Base-by-base conservation (phyloP, 2,797 vertebrate genomes). In the Meda fulgida region DNA sequence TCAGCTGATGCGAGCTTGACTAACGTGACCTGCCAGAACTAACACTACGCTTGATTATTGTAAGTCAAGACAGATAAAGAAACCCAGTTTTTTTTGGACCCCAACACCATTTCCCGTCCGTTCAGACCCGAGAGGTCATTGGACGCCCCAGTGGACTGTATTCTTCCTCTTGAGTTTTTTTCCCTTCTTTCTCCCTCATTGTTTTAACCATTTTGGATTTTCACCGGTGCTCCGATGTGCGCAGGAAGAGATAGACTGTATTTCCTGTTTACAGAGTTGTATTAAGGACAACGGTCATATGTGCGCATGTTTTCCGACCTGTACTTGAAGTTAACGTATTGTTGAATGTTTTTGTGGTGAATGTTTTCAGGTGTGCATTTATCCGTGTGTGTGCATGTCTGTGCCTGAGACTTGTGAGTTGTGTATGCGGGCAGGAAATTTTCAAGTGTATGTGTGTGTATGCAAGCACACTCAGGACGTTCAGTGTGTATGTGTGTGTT, bases 231-330 rank as follows among this genome's bases (percentile, higher is more conserved):
- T 63, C 69, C 65, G 36, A 83, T 53, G 69, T 82, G 80, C 81
- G 87, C 88, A 89, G 88, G 88, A 90, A 91, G 91, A 88, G 87
- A 90, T 89, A 86, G 77, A 80, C 77, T 89, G 48, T 78, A 82
- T 83, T 90, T 92, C 89, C 89, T 90, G 85, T 90, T 90, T 88
- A 89, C 86, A 83, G 77, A 26, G 10, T 7, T 5, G 1, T 11
- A 29, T 88, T 55, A 36, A 21, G 26, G 80, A 83, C 58, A 9
- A 70, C 26, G 55, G 51, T 73, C 51, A 55, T 70, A 53, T 81
- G 73, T n/a, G 26, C 13, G 0, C 1, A 29, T 7, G 46, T 71
- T 81, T 81, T 70, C 21, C 10, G 10, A 51, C 19, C 10, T 10
- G 18, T 26, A 31, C 0, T 0, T 13, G 9, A 48, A 78, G 81